Evolutionary conservation across 2,113 vertebrate species (phyloP), one percentile per base, ranked within the genome.

Genomic region (Chascanopsetta lugubris): DNA sequence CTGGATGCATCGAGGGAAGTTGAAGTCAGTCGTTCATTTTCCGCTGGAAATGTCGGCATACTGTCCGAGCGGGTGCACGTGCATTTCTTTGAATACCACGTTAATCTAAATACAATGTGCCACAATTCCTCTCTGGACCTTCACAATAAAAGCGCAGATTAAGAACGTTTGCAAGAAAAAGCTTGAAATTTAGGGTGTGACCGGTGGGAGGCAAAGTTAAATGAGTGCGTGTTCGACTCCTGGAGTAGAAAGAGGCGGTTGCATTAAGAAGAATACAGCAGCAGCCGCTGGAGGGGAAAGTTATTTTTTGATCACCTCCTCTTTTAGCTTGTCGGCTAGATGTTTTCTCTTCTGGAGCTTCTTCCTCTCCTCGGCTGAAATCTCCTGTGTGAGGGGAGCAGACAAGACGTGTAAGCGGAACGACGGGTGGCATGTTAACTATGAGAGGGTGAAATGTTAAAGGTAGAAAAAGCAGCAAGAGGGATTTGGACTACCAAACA

Each of bases 251-350:
- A 24, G 53, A 25, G 12, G 58, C 53, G 34, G 34, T 38, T 38
- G 80, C 56, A 27, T n/a, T n/a, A n/a, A n/a, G n/a, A n/a, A n/a
- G 15, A 75, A 53, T 83, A 66, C 69, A 61, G 53, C n/a, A n/a
- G n/a, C n/a, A n/a, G n/a, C n/a, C n/a, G n/a, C 24, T 7, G 10
- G 22, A 54, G 7, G n/a, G 13, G 12, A 8, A 47, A 8, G 32
- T 79, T 86, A 97, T 85, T 97, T 99, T 74, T 95, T 96, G 79
- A 99, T 96, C 8, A 99, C 97, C 91, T 99, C 97, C 84, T 99
- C 96, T 89, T 97, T 98, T 29, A 99, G 94, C 75, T 97, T 99
- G 78, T 98, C 96, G 12, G 97, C 97, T 51, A 99, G 91, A 73
- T 96, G 91, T 85, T 95, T 96, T 79, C 97, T 94, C 87, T 96